Evolutionary conservation across 2,797 vertebrate genomes (phyloP).

Genomic region (Bryconaethiops microstoma): DNA sequence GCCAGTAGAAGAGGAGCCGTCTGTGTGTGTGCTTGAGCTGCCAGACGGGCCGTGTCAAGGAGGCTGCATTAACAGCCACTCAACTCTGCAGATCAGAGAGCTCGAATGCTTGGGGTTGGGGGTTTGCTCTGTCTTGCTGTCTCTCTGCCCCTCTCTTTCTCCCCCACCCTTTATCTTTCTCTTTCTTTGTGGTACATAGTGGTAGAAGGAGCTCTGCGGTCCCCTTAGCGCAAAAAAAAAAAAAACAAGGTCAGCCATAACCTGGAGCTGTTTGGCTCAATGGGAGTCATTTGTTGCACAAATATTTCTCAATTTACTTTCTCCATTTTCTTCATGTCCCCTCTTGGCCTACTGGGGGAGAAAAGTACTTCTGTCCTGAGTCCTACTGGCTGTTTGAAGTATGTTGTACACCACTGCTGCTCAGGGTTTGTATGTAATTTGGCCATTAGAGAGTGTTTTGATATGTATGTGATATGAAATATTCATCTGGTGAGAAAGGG

Average conservation of each 20-base stretch:
- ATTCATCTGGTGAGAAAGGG: background rate
- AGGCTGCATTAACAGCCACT: slow-evolving; percentile 21
- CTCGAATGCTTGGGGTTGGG: slow-evolving; percentile 11
- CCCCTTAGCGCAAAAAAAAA: background rate
- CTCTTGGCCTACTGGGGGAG: background rate
- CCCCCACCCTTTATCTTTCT: background rate
- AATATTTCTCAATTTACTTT: background rate
- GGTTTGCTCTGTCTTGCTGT: slow-evolving; percentile 10
- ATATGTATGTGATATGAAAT: background rate
- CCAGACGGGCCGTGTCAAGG: slow-evolving; percentile 29
- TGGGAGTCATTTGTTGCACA: slow-evolving; percentile 2
- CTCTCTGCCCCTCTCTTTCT: background rate
- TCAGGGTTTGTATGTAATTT: background rate
- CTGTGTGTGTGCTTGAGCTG: slow-evolving; percentile 19
- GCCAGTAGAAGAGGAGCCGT: slow-evolving; percentile 21
- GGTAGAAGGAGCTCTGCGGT: background rate
- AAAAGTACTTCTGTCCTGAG: background rate
- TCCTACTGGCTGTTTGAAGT: background rate
- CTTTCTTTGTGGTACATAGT: background rate
- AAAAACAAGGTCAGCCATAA: background rate
- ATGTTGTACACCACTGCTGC: background rate
- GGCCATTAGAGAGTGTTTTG: background rate
- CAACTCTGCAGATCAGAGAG: slow-evolving; percentile 5
- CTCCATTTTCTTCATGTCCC: background rate
- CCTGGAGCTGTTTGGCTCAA: background rate